Percentiles rank a stretch among this genome's conserved stretches.
Conservation (phyloP, 2,113 vertebrate species). For the Crotalus helleri region DNA sequence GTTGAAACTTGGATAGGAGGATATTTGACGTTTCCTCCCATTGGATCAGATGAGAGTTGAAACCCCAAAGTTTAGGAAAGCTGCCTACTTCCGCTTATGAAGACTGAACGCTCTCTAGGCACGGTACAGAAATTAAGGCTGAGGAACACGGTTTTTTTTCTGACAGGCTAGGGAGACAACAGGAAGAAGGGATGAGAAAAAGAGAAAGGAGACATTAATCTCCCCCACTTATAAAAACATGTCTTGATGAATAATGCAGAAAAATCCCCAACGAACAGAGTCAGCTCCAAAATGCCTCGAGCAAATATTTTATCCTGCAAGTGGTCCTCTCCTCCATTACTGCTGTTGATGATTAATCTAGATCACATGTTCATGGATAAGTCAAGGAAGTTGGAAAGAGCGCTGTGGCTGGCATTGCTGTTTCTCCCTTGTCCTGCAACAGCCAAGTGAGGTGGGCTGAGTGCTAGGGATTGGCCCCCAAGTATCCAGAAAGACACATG, state of each 20-base stretch:
- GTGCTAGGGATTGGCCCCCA: not conserved
- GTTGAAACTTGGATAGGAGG: no score
- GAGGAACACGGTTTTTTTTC: not conserved
- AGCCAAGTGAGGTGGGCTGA: not conserved
- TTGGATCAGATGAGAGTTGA: not conserved
- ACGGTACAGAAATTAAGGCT: not conserved
- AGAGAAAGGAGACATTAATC: not conserved
- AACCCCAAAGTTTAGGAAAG: not conserved
- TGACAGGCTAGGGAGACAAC: not conserved
- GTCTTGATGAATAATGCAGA: not conserved
- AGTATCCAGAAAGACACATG: not conserved
- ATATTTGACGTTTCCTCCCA: not conserved
- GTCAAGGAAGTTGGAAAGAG: not conserved
- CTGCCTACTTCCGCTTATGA: not conserved
- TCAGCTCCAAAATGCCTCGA: not conserved
- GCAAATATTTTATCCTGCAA: not conserved
- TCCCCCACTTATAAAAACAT: not conserved
- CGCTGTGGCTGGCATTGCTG: not conserved
- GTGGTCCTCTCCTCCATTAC: not conserved
- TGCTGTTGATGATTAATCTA: not conserved
- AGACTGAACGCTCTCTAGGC: not conserved
- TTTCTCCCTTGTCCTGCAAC: not conserved
- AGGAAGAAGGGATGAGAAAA: not conserved
- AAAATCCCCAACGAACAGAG: not conserved
- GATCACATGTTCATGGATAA: not conserved